phyloP scores from a whole-genome alignment of 2,113 vertebrate genomes.

The Pluvianellus socialis region DNA sequence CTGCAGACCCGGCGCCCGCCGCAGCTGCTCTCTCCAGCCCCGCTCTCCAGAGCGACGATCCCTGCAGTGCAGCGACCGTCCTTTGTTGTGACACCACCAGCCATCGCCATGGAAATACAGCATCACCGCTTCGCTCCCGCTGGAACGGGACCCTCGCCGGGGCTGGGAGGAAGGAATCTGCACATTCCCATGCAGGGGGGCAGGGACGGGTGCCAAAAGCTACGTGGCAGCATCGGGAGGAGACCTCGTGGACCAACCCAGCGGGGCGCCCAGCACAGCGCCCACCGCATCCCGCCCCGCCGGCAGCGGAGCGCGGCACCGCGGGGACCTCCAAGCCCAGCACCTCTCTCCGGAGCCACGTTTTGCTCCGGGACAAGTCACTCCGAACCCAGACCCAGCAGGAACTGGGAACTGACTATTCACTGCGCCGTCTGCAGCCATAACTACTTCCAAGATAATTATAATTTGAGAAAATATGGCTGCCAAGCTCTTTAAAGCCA shows the following conservation, averaged over 20 bases:
- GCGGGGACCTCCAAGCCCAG: accelerated
- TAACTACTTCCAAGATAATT: not conserved
- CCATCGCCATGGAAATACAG: not conserved
- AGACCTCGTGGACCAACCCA: accelerated
- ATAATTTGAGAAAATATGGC: not conserved
- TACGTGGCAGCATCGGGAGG: accelerated
- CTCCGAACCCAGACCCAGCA: not conserved
- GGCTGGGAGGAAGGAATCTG: not conserved
- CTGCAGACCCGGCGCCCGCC: not conserved
- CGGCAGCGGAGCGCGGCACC: accelerated
- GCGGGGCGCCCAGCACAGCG: accelerated
- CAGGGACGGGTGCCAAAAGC: not conserved
- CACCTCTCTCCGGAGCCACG: not conserved
- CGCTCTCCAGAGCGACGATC: not conserved
- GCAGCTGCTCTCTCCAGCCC: not conserved
- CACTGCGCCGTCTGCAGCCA: not conserved
- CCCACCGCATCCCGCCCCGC: not conserved
- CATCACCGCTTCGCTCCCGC: not conserved
- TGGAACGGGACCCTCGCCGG: accelerated
- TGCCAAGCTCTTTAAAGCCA: not conserved
- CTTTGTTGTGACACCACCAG: not conserved
- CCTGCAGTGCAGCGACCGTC: not conserved
- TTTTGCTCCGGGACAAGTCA: accelerated
- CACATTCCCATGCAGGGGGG: accelerated
- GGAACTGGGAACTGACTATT: not conserved